These are phyloP conservation scores for Calypte anna DNA, from an alignment of 2,113 vertebrate genomes.

Conservation along the genomic window DNA sequence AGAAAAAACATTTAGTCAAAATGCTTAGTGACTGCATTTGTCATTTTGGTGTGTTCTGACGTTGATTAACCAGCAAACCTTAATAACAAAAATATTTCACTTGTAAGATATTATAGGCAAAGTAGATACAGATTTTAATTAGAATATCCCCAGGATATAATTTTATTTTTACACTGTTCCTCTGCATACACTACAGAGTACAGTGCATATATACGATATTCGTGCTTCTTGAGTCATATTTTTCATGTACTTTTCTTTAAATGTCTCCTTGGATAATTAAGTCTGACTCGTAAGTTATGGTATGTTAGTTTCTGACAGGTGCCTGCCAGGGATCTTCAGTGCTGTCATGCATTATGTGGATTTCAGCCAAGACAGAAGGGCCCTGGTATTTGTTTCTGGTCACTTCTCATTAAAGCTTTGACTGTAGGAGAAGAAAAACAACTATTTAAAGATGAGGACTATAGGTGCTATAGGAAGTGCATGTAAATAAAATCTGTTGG, in stretches of 20 bases:
- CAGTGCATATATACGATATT: slow-evolving; percentile 5
- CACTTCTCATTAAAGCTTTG: slow-evolving; percentile 75
- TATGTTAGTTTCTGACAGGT: slow-evolving; percentile 77
- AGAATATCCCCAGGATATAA: neutral
- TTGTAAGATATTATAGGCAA: neutral
- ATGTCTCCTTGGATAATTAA: slow-evolving; percentile 77
- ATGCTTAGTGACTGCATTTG: neutral
- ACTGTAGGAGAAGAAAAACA: slow-evolving; percentile 57
- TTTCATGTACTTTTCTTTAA: slow-evolving; percentile 75
- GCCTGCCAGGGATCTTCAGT: slow-evolving; percentile 76
- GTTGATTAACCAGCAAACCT: neutral
- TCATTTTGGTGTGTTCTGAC: neutral
- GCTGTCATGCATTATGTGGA: slow-evolving; percentile 76
- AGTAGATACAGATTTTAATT: neutral
- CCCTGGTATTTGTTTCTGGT: slow-evolving; percentile 68
- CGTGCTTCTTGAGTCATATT: slow-evolving; percentile 63
- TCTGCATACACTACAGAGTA: neutral
- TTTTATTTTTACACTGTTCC: neutral
- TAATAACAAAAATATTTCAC: neutral
- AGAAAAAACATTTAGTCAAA: neutral
- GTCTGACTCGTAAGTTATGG: slow-evolving; percentile 73
- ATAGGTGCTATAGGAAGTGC: slow-evolving; percentile 16
- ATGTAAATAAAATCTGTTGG: slow-evolving; percentile 46
- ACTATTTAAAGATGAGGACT: slow-evolving; percentile 34
- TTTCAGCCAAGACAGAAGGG: slow-evolving; percentile 75